phyloP scores from a whole-genome alignment of 2,113 vertebrate species.

The Benitochromis conjunctus region DNA sequence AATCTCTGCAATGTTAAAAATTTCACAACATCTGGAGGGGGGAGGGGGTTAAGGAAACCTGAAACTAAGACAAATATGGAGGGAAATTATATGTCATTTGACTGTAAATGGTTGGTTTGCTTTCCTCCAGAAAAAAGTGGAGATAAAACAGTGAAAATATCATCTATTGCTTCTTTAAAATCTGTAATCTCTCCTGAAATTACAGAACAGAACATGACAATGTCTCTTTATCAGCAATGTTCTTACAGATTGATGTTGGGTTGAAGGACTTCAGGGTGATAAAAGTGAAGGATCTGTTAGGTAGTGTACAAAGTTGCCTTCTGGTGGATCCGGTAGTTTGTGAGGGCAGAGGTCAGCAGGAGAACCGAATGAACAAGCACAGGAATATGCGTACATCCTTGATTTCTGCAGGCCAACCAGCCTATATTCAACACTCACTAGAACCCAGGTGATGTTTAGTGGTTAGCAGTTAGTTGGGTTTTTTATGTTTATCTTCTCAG shows the following conservation, averaged over 20 bases:
- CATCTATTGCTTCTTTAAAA: constrained; percentile 1
- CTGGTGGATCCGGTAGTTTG: constrained; percentile 13
- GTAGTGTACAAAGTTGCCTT: not conserved
- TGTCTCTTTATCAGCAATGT: not conserved
- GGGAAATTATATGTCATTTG: constrained; percentile 66
- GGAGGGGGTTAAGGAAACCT: constrained; percentile 14
- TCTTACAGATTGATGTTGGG: not conserved
- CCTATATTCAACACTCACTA: not conserved
- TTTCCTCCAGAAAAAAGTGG: not conserved
- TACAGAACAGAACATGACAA: not conserved
- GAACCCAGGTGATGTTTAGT: not conserved
- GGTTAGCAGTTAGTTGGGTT: not conserved
- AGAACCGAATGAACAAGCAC: constrained; percentile 42
- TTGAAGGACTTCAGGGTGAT: constrained; percentile 26
- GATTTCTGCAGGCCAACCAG: not conserved
- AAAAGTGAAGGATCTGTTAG: constrained; percentile 29
- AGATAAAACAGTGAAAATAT: not conserved
- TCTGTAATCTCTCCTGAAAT: not conserved
- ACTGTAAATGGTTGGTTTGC: constrained; percentile 49
- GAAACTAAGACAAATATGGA: constrained; percentile 38
- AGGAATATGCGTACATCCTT: constrained; percentile 25
- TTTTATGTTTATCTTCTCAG: not conserved
- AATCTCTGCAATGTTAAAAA: constrained; percentile 53
- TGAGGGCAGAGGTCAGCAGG: constrained; percentile 46
- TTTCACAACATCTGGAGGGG: constrained; percentile 61